Evolutionary conservation across 2,888 invertebrate genomes (phyloP).

Genomic region (Mantis religiosa): DNA sequence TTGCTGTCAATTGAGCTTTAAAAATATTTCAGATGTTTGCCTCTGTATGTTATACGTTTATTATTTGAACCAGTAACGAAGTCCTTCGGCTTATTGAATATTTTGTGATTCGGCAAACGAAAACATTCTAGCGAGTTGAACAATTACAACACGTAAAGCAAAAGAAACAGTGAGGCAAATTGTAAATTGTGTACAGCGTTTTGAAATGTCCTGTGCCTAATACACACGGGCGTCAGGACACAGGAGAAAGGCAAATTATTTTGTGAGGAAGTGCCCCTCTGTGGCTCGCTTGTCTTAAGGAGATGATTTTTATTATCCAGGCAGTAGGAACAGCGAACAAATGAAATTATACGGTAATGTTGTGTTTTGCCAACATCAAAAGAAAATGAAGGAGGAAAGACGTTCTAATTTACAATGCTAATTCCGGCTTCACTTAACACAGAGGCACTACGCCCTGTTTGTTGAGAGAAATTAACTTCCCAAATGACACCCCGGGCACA

Average conservation of each 20-base stretch:
- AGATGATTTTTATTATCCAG: not conserved
- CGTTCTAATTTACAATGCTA: slow-evolving; percentile 18
- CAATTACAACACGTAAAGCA: no score
- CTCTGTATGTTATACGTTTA: no score
- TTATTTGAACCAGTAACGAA: no score
- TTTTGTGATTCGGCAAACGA: no score
- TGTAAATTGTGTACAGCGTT: not conserved
- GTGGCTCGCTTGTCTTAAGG: not conserved
- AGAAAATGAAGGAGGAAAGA: not conserved
- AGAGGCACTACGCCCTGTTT: not conserved
- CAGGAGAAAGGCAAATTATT: not conserved
- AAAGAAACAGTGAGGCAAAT: no score
- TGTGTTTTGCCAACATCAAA: slow-evolving; percentile 21
- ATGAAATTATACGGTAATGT: slow-evolving; percentile 8
- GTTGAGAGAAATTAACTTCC: not conserved
- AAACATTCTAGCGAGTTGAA: no score
- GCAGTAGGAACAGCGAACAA: not conserved
- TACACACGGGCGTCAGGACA: not conserved
- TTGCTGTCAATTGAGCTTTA: no score
- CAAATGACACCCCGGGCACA: not conserved
- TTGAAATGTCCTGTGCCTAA: not conserved
- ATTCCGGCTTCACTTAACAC: not conserved
- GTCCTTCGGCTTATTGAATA: no score
- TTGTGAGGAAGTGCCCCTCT: not conserved
- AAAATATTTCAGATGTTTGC: no score